Conservation (phyloP, 2,113 vertebrate genomes). For the Solea solea region DNA sequence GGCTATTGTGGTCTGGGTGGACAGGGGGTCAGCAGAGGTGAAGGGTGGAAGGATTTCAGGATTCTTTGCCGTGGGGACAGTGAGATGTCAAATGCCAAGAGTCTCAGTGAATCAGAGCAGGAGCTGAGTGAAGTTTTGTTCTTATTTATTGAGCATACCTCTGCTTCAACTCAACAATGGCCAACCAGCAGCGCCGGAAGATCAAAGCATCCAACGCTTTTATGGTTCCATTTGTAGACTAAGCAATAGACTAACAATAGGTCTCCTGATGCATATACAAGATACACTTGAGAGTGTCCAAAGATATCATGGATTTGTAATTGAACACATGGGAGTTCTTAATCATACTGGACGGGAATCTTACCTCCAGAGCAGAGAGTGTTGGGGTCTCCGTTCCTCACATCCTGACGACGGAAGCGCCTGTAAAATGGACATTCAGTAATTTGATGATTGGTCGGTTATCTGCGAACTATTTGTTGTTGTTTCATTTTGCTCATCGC, state of each 20-base stretch:
- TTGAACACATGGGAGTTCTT: too few species aligned
- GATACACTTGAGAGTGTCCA: too few species aligned
- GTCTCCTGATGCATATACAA: background rate
- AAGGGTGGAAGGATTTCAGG: conserved; percentile 26
- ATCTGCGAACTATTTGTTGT: too few species aligned
- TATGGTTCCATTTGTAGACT: background rate
- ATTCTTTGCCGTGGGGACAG: conserved; percentile 19
- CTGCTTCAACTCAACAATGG: background rate
- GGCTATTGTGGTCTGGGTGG: conserved; percentile 45
- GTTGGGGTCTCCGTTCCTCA: conserved; percentile 95
- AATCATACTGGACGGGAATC: background rate
- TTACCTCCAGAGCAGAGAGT: conserved; percentile 92
- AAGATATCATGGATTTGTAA: too few species aligned
- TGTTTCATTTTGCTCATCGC: too few species aligned
- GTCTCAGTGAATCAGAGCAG: conserved; percentile 8
- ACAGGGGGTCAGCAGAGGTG: conserved; percentile 22
- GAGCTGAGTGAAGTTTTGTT: conserved; percentile 23
- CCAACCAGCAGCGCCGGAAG: background rate
- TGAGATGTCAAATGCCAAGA: conserved; percentile 25
- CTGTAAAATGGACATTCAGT: conserved; percentile 66
- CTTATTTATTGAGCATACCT: conserved; percentile 7
- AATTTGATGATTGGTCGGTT: background rate
- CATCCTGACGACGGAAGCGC: conserved; percentile 93
- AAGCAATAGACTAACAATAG: background rate
- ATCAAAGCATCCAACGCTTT: background rate